Percentiles rank a stretch among this genome's conserved stretches.
Conservation (phyloP, 1,140 invertebrate species). For the Oppia nitens region DNA sequence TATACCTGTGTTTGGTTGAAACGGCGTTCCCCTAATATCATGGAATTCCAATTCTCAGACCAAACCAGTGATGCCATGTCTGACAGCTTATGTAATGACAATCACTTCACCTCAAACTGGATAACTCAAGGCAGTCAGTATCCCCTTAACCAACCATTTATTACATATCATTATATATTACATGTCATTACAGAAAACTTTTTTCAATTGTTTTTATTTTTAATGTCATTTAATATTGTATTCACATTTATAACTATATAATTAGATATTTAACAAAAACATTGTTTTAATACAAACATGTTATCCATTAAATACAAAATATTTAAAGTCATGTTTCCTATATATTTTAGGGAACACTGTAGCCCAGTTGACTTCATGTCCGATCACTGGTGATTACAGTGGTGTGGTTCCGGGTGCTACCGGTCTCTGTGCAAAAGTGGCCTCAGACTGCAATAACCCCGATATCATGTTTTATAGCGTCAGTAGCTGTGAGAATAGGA, state of each 20-base stretch:
- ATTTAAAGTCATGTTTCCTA: background rate
- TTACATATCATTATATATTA: background rate
- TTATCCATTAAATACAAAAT: background rate
- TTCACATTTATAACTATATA: background rate
- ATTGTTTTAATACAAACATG: too few species aligned
- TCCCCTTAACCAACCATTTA: background rate
- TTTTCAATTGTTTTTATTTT: too few species aligned
- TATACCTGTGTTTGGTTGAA: constrained; percentile 46
- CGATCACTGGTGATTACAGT: constrained; percentile 47
- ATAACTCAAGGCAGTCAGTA: constrained; percentile 45
- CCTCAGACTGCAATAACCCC: constrained; percentile 46
- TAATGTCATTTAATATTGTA: too few species aligned
- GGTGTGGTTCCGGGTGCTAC: constrained; percentile 45
- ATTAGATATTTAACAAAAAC: background rate
- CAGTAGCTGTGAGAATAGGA: constrained; percentile 37
- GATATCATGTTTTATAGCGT: constrained; percentile 55
- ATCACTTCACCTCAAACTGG: constrained; percentile 38
- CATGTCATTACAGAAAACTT: background rate
- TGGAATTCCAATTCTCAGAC: constrained; percentile 44
- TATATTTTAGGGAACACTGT: constrained; percentile 33
- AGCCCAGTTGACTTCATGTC: constrained; percentile 40
- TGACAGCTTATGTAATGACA: constrained; percentile 30
- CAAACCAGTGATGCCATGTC: constrained; percentile 23
- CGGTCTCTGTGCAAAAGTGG: constrained; percentile 48
- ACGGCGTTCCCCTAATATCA: constrained; percentile 41